These are phyloP conservation scores for Nomada ruficornis DNA, from an alignment of 2,888 invertebrate genomes.

Conservation along the genomic window DNA sequence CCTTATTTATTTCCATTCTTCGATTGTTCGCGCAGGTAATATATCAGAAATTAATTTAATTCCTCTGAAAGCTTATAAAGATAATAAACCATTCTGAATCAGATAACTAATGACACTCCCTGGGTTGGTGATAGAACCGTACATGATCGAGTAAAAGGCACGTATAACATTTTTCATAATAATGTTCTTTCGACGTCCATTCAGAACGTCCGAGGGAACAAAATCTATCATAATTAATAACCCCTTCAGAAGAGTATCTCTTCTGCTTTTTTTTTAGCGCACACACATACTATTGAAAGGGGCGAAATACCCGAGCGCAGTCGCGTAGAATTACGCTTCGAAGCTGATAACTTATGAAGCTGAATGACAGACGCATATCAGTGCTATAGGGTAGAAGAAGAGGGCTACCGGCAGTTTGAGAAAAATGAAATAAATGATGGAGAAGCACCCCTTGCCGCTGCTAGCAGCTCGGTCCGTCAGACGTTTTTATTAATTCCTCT, in stretches of 20 bases:
- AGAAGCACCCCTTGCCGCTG: constrained; percentile 71
- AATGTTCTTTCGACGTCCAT: constrained; percentile 1
- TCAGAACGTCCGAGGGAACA: background rate
- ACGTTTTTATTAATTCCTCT: constrained; percentile 84
- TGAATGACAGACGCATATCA: constrained; percentile 66
- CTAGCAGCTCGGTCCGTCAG: constrained; percentile 73
- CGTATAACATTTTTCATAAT: background rate
- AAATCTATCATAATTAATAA: constrained; percentile 33
- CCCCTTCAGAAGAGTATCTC: background rate
- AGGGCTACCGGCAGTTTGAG: constrained; percentile 71
- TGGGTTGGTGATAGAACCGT: background rate
- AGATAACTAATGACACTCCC: background rate
- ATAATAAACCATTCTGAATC: too few relatives aligned
- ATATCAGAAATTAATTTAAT: too few relatives aligned
- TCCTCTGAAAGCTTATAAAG: too few relatives aligned
- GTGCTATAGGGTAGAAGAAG: constrained; percentile 54
- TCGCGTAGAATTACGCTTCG: constrained; percentile 52
- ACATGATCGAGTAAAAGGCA: background rate
- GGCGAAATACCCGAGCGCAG: constrained; percentile 36
- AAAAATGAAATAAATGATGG: constrained; percentile 81
- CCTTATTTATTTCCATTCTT: too few relatives aligned
- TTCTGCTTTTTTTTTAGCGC: background rate
- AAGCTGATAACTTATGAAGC: constrained; percentile 63
- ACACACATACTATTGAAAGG: background rate
- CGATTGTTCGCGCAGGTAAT: too few relatives aligned